A percentile compares a stretch with the other conserved stretches of the same genome.
phyloP scores from a whole-genome alignment of 2,888 invertebrate genomes.

The Catocala nupta region DNA sequence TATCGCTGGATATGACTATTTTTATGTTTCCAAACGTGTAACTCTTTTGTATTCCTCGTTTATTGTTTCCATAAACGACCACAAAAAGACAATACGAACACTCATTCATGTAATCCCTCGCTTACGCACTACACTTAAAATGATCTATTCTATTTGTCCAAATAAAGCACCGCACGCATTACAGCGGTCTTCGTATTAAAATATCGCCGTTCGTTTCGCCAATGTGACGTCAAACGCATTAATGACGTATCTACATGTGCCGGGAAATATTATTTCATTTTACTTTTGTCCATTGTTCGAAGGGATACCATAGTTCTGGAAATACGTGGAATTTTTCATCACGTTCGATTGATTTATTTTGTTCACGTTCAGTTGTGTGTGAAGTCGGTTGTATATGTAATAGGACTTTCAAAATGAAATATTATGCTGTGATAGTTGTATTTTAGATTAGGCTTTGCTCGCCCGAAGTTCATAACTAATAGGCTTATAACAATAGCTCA shows the following conservation, averaged over 20 bases:
- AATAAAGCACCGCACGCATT: conserved; percentile 6
- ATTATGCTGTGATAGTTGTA: too few species aligned
- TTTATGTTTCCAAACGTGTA: too few species aligned
- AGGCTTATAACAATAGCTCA: too few species aligned
- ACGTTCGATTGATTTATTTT: too few species aligned
- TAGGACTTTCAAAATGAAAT: too few species aligned
- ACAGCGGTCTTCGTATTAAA: conserved; percentile 5
- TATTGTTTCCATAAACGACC: too few species aligned
- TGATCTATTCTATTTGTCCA: background rate
- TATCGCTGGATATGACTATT: too few species aligned
- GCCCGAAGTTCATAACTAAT: too few species aligned
- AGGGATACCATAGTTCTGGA: conserved; percentile 14
- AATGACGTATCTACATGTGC: conserved; percentile 29
- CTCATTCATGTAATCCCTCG: background rate
- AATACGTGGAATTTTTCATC: background rate
- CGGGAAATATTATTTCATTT: conserved; percentile 43
- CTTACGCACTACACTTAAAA: conserved; percentile 7
- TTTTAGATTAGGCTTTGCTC: too few species aligned
- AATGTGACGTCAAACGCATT: conserved; percentile 22
- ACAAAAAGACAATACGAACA: background rate
- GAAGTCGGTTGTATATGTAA: too few species aligned
- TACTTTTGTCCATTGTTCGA: conserved; percentile 36
- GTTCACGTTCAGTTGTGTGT: too few species aligned
- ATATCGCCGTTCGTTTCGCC: background rate
- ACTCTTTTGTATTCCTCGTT: too few species aligned